phyloP scores from a whole-genome alignment of 2,797 vertebrate species.

The Schizothorax lantsangensis region DNA sequence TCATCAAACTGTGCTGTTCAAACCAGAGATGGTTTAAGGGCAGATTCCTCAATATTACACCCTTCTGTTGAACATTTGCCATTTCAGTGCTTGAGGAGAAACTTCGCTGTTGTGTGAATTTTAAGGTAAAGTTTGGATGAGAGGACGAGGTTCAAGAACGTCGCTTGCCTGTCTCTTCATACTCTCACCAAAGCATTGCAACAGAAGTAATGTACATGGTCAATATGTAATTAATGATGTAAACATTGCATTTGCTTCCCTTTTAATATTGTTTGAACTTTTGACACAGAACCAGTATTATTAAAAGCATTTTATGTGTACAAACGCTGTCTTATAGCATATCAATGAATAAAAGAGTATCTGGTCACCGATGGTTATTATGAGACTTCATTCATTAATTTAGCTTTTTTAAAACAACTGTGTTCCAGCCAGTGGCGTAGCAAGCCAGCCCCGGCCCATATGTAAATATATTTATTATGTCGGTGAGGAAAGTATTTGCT shows the following conservation, averaged over 20 bases:
- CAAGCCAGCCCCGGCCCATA: too few species aligned
- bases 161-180: not conserved
- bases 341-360: conserved; percentile 54
- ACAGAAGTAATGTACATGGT: conserved; percentile 1
- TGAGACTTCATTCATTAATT: not conserved
- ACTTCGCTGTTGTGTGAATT: not conserved
- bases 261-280: conserved; percentile 18
- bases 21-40: not conserved
- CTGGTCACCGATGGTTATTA: conserved; percentile 8
- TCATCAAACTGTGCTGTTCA: not conserved
- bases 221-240: not conserved
- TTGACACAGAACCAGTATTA: conserved; percentile 39
- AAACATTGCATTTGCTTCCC: not conserved
- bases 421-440: not conserved
- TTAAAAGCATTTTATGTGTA: conserved; percentile 23
- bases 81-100: not conserved
- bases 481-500: too few species aligned
- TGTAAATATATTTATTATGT: too few species aligned
- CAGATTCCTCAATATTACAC: not conserved
- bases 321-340: conserved; percentile 29
- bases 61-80: not conserved
- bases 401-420: not conserved
- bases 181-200: not conserved
- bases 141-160: too few species aligned
- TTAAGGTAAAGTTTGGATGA: not conserved